phyloP scores from a whole-genome alignment of 2,113 vertebrate species.

The Synchiropus splendidus region DNA sequence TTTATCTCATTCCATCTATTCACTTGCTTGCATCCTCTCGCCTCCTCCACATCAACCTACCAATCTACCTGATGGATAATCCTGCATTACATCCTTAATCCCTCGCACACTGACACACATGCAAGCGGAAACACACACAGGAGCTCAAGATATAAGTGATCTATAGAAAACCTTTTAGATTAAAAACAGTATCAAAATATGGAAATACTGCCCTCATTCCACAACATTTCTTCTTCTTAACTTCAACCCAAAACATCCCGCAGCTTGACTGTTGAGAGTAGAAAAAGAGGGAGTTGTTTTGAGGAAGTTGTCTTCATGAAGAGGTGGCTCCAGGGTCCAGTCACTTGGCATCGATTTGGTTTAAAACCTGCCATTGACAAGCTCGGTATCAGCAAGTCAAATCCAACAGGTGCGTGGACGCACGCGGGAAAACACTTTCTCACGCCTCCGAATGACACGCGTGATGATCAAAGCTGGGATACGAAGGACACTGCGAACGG shows the following conservation, averaged over 20 bases:
- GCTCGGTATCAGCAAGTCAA: conserved; percentile 18
- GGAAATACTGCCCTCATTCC: too few relatives aligned
- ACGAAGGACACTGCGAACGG: too few relatives aligned
- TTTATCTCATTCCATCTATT: neutral
- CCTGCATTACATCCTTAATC: conserved; percentile 61
- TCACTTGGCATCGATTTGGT: conserved; percentile 53
- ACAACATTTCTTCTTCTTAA: too few relatives aligned
- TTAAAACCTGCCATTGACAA: conserved; percentile 42
- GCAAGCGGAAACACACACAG: neutral
- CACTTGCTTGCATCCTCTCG: conserved; percentile 4
- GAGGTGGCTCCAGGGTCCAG: conserved; percentile 34
- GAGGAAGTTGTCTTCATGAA: conserved; percentile 36
- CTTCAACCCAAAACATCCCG: too few relatives aligned
- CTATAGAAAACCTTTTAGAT: too few relatives aligned
- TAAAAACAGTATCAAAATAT: too few relatives aligned
- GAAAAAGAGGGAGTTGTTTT: too few relatives aligned
- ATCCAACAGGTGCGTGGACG: conserved; percentile 4
- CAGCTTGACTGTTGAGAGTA: too few relatives aligned
- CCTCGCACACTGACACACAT: conserved; percentile 19
- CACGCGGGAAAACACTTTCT: too few relatives aligned
- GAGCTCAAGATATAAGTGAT: too few relatives aligned
- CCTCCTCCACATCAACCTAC: conserved; percentile 15
- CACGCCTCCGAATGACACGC: too few relatives aligned
- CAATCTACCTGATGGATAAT: conserved; percentile 60
- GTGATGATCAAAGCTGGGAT: too few relatives aligned